Evolutionary conservation across 2,797 vertebrate genomes (phyloP).

Genomic region (Diglossa cyanea): DNA sequence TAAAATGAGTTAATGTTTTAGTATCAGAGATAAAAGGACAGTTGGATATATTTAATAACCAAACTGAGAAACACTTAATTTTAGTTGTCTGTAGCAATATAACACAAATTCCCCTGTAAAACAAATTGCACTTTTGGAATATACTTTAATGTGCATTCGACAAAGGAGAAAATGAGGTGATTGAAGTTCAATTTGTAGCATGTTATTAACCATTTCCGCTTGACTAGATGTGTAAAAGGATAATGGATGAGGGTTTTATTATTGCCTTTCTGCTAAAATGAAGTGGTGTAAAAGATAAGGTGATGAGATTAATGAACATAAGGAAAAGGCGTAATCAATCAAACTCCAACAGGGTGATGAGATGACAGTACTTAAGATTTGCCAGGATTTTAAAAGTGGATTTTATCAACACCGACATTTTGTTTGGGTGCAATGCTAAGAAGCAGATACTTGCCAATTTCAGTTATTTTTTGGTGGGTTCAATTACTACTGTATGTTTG

Average conservation of each 20-base stretch:
- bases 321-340: constrained; percentile 96
- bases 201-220: constrained; percentile 99
- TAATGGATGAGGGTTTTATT: constrained; percentile 99
- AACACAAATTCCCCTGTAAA: constrained; percentile 80
- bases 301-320: constrained; percentile 99
- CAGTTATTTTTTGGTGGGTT: neutral
- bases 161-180: constrained; percentile 91
- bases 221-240: constrained; percentile 96
- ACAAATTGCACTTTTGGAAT: constrained; percentile 84
- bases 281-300: constrained; percentile 99
- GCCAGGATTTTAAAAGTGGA: constrained; percentile 71
- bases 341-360: constrained; percentile 81
- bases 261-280: constrained; percentile 98
- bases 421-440: constrained; percentile 6
- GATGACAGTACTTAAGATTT: constrained; percentile 78
- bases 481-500: neutral
- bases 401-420: neutral
- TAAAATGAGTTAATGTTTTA: constrained; percentile 83
- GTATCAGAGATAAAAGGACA: constrained; percentile 80
- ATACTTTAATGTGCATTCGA: constrained; percentile 85
- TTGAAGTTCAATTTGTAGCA: constrained; percentile 99
- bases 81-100: constrained; percentile 80
- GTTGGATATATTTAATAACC: constrained; percentile 83
- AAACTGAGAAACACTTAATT: constrained; percentile 80
- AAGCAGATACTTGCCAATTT: neutral